A percentile compares a stretch with the other conserved stretches of the same genome.
Conservation (phyloP, 2,113 vertebrate genomes). For the Stegastes partitus region DNA sequence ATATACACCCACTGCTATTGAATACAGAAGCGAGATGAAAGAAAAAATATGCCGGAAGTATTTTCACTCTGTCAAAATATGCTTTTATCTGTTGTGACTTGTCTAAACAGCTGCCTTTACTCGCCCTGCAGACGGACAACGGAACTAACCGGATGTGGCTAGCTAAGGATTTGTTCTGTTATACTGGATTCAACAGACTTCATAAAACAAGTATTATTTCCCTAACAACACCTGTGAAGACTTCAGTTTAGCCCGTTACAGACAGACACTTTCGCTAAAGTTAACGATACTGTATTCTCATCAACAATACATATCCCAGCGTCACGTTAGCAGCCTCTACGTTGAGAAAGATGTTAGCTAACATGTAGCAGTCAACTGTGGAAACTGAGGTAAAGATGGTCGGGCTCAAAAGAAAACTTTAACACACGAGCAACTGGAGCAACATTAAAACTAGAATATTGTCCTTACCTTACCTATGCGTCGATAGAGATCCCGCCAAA, state of each 20-base stretch:
- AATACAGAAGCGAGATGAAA: not conserved
- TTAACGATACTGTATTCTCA: no score
- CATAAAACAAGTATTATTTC: no score
- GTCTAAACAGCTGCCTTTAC: not conserved
- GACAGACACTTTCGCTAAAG: not conserved
- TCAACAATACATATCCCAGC: no score
- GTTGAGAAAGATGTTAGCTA: slow-evolving; percentile 2
- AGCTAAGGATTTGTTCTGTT: not conserved
- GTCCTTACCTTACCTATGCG: slow-evolving; percentile 43
- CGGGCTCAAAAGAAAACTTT: not conserved
- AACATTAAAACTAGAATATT: not conserved
- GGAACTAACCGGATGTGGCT: not conserved
- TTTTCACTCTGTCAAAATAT: not conserved
- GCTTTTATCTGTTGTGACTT: not conserved
- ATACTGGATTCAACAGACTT: no score
- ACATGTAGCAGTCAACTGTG: not conserved
- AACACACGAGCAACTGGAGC: not conserved
- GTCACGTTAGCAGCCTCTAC: not conserved
- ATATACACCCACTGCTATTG: not conserved
- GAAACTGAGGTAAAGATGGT: not conserved
- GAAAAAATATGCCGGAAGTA: not conserved
- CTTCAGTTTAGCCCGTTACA: not conserved
- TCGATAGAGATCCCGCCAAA: slow-evolving; percentile 68
- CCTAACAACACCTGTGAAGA: no score
- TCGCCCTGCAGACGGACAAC: not conserved